These are phyloP conservation scores for Drosophila paulistorum DNA, from an alignment of 1,140 invertebrate species.

Conservation along the genomic window DNA sequence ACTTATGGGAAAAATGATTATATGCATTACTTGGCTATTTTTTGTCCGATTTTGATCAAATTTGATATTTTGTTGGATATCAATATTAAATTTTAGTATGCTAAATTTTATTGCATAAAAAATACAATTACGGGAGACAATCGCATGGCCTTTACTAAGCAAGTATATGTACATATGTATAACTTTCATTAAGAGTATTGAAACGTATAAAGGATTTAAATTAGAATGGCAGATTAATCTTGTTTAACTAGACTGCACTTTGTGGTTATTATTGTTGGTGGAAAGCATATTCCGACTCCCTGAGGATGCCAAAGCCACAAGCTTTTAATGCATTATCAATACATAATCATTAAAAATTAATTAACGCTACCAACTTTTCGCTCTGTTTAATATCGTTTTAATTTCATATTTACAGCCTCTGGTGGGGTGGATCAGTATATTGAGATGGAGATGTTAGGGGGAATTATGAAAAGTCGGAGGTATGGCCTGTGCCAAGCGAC, in stretches of 20 bases:
- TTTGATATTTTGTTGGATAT: too few relatives aligned
- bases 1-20: too few relatives aligned
- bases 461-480: background rate
- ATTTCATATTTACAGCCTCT: conserved; percentile 60
- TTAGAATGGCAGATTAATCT: background rate
- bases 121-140: too few relatives aligned
- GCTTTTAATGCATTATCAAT: conserved; percentile 67
- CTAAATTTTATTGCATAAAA: too few relatives aligned
- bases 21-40: too few relatives aligned
- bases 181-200: too few relatives aligned
- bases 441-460: background rate
- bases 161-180: too few relatives aligned
- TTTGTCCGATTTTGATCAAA: too few relatives aligned
- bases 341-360: conserved; percentile 75
- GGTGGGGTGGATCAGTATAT: background rate
- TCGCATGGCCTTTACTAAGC: too few relatives aligned
- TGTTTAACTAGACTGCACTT: background rate
- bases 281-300: conserved; percentile 9
- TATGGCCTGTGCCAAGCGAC: conserved; percentile 13
- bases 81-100: too few relatives aligned
- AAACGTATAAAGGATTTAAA: too few relatives aligned
- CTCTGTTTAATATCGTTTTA: conserved; percentile 60
- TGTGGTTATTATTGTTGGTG: conserved; percentile 2
- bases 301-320: conserved; percentile 11
- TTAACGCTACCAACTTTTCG: conserved; percentile 40